Base-by-base conservation (phyloP, 1,140 invertebrate genomes). In the Cydia amplana region DNA sequence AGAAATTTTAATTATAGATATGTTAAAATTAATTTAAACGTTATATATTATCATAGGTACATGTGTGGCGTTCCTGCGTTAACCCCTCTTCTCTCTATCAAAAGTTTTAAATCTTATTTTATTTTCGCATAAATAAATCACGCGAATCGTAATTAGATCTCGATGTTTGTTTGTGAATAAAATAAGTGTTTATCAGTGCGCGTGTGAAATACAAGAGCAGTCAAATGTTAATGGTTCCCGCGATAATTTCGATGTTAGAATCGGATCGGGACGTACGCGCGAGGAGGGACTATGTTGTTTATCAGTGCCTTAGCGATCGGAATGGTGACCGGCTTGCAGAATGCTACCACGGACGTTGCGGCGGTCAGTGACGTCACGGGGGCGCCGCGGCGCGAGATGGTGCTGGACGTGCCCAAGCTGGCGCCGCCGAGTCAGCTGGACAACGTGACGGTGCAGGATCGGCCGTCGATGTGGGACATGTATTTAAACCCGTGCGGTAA, bases 401-500 rank as follows among this genome's bases (percentile, higher is more conserved):
- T 85, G 7, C 73, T 87, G 74, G 89, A 87, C 78, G 82, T 85
- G n/a, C 87, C 89, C 16, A 86, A 78, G 77, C 77, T 86, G 20
- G 78, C 89, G 43, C 14, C 73, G 0, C 81, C 78, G 14, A 81
- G 74, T 1, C 76, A 72, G n/a, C 82, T 87, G 75, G 88, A 90
- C 6, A 92, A 92, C 75, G 87, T 90, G 76, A 90, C 88, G 6
- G 79, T 91, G 10, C 88, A 91, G 72, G 91, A 91, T 74, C 84
- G 85, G 7, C 84, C 88, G 2, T 90, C 89, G 20, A 91, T 92
- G 88, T 92, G 90, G 90, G 91, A 91, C 65, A 14, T 92, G 74
- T 91, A 92, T 74, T 77, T 94, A 72, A 93, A 94, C 80, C 93
- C 94, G 82, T 94, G 94, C 82, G 89, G 93, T n/a, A 91, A 91